Evolutionary conservation across 2,888 invertebrate species (phyloP).

Genomic region (Caenorhabditis plicata): DNA sequence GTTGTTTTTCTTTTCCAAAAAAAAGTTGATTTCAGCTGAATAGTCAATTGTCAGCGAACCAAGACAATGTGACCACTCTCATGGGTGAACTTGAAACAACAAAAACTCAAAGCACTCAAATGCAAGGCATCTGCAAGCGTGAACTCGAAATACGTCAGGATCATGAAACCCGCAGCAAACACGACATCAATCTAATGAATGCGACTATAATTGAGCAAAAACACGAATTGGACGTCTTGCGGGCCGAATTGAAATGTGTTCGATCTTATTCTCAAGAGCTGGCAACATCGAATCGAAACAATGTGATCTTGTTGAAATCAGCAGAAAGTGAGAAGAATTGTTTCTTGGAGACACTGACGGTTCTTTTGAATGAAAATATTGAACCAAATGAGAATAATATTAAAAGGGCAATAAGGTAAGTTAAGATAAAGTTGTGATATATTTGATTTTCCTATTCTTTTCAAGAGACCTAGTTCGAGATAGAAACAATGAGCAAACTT

Average conservation of each 20-base stretch:
- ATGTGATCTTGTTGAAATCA: slow-evolving; percentile 31
- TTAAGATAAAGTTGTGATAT: background rate
- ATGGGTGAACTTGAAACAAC: slow-evolving; percentile 29
- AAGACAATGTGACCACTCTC: slow-evolving; percentile 24
- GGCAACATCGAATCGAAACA: slow-evolving; percentile 27
- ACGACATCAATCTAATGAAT: slow-evolving; percentile 29
- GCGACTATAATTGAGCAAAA: slow-evolving; percentile 27
- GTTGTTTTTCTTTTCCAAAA: background rate
- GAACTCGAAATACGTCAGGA: slow-evolving; percentile 32
- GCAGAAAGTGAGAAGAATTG: slow-evolving; percentile 36
- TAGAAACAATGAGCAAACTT: slow-evolving; percentile 23
- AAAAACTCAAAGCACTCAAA: slow-evolving; percentile 22
- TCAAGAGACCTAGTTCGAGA: slow-evolving; percentile 22
- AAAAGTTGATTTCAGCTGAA: slow-evolving; percentile 9
- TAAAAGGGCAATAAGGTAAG: slow-evolving; percentile 20
- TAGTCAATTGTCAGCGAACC: slow-evolving; percentile 11
- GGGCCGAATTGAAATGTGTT: slow-evolving; percentile 33
- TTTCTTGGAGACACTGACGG: slow-evolving; percentile 31
- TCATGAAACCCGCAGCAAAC: slow-evolving; percentile 21
- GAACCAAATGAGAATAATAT: slow-evolving; percentile 30
- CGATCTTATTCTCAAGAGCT: slow-evolving; percentile 30
- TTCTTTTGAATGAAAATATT: slow-evolving; percentile 28
- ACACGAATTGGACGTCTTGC: slow-evolving; percentile 31
- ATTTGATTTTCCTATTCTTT: background rate
- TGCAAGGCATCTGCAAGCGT: slow-evolving; percentile 25